phyloP scores from a whole-genome alignment of 2,113 vertebrate genomes.

The Eurypyga helias region DNA sequence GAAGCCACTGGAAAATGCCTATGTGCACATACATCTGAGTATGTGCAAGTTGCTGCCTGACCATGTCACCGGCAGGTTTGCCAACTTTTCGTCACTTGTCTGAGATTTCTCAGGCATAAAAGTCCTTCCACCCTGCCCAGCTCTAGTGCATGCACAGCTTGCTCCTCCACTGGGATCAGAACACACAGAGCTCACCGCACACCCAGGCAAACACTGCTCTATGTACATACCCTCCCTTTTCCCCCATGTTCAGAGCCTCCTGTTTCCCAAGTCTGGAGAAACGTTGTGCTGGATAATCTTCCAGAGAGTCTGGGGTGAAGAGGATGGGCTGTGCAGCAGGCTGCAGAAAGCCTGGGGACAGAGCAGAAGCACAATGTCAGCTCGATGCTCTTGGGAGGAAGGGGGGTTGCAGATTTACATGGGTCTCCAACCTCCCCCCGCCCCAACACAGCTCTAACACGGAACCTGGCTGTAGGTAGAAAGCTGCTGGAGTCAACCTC shows the following conservation, averaged over 20 bases:
- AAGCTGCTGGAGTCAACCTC: background rate
- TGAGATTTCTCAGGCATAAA: background rate
- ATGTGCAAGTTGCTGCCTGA: rapidly evolving
- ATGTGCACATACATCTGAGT: rapidly evolving
- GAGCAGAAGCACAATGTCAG: background rate
- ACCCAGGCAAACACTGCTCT: rapidly evolving
- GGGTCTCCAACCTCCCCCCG: background rate
- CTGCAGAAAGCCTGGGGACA: background rate
- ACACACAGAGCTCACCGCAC: background rate
- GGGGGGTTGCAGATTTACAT: too few species aligned
- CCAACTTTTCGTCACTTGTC: rapidly evolving
- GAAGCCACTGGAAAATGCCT: background rate
- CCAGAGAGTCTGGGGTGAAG: background rate
- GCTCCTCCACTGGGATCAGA: background rate
- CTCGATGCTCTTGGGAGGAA: background rate
- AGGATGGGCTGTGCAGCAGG: background rate
- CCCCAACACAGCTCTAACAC: rapidly evolving
- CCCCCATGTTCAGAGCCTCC: rapidly evolving
- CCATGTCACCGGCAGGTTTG: background rate
- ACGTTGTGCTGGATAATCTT: background rate
- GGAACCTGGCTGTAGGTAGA: background rate
- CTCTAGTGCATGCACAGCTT: background rate
- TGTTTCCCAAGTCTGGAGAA: background rate
- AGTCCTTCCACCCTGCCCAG: background rate
- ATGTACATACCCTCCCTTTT: rapidly evolving